Conservation (phyloP, 2,113 vertebrate species). For the Australoheros scitulus region DNA sequence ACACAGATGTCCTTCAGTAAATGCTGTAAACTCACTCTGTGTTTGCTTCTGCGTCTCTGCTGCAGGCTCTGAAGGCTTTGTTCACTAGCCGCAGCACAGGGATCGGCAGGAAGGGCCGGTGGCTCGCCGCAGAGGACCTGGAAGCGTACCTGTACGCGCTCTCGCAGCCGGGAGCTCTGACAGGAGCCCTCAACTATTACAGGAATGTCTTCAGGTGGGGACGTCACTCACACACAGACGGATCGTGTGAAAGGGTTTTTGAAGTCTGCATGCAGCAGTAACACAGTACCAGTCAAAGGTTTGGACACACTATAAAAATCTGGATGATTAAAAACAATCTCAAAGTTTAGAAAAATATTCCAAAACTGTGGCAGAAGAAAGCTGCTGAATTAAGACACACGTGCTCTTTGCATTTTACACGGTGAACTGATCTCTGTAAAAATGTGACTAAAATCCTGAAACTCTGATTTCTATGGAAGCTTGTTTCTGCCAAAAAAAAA, state of each 20-base stretch:
- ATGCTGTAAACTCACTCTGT: neutral
- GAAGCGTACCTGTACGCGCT: constrained; percentile 95
- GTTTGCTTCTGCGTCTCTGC: constrained; percentile 15
- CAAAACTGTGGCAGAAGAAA: too few relatives aligned
- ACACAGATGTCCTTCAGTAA: neutral
- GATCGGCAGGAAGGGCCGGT: constrained; percentile 88
- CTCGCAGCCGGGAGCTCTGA: constrained; percentile 94
- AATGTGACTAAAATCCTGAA: too few relatives aligned
- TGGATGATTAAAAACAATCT: too few relatives aligned
- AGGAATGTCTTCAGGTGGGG: constrained; percentile 94
- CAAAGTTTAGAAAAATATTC: too few relatives aligned
- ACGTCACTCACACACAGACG: neutral
- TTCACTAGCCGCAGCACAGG: constrained; percentile 93
- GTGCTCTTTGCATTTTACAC: too few relatives aligned
- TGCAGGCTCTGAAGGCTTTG: constrained; percentile 88
- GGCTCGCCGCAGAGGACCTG: constrained; percentile 89
- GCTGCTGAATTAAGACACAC: too few relatives aligned
- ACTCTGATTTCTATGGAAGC: too few relatives aligned
- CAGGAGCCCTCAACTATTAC: constrained; percentile 94
- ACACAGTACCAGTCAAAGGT: too few relatives aligned
- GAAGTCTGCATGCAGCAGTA: neutral
- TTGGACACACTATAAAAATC: too few relatives aligned
- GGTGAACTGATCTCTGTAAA: too few relatives aligned
- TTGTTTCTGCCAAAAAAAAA: too few relatives aligned
- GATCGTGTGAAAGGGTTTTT: neutral